Conservation (phyloP, 2,797 vertebrate species). For the Tapirus indicus region DNA sequence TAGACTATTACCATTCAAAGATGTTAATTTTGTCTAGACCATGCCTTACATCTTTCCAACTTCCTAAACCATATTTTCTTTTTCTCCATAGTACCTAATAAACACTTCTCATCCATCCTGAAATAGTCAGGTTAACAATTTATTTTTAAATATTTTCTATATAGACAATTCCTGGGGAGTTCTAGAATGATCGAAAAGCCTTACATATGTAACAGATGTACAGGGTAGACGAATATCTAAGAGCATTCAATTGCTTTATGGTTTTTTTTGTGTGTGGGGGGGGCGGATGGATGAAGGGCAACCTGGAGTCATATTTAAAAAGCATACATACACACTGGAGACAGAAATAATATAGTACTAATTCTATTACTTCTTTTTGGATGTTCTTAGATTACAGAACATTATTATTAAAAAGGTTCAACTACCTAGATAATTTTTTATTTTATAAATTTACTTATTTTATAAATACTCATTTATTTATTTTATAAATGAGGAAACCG, state of each 20-base stretch:
- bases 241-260: not conserved
- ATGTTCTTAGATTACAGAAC: not conserved
- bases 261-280: not conserved
- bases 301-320: not conserved
- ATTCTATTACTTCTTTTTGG: not conserved
- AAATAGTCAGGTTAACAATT: not conserved
- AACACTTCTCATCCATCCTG: not conserved
- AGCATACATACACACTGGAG: not conserved
- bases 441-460: too few relatives aligned
- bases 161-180: not conserved
- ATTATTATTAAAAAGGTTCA: not conserved
- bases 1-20: not conserved
- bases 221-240: not conserved
- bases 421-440: too few relatives aligned
- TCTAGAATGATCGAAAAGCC: not conserved
- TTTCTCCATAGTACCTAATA: not conserved
- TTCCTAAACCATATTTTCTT: not conserved
- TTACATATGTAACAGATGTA: not conserved
- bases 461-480: too few relatives aligned
- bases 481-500: not conserved
- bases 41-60: not conserved
- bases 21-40: not conserved
- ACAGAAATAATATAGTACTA: not conserved
- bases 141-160: conserved; percentile 36
- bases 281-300: not conserved